A percentile compares a stretch with the other conserved stretches of the same genome.
Evolutionary conservation across 2,113 vertebrate species (phyloP).

Genomic region (Siniperca knerii): DNA sequence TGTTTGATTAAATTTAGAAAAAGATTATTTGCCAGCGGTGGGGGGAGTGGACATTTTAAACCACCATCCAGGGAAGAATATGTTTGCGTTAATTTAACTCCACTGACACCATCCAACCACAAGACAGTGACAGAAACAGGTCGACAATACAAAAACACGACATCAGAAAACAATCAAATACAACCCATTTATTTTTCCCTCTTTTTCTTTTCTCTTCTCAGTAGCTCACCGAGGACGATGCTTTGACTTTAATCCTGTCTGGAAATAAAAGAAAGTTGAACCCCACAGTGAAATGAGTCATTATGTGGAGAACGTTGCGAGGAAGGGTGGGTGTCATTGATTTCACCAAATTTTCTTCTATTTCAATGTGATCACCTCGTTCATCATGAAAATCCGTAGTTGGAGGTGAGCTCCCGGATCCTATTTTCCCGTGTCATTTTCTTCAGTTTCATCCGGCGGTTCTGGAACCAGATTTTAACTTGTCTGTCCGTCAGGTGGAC

Average conservation of each 20-base stretch:
- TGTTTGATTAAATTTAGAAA: slow-evolving; percentile 29
- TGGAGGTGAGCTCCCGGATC: slow-evolving; percentile 97
- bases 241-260: slow-evolving; percentile 28
- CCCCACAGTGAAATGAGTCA: slow-evolving; percentile 62
- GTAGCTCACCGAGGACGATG: slow-evolving; percentile 54
- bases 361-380: slow-evolving; percentile 43
- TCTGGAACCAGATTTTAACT: slow-evolving; percentile 99
- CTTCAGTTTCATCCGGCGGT: slow-evolving; percentile 99
- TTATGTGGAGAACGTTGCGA: slow-evolving; percentile 26
- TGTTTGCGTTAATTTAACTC: slow-evolving; percentile 44
- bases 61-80: neutral
- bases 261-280: slow-evolving; percentile 46
- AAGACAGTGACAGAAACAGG: slow-evolving; percentile 56
- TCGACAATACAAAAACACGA: slow-evolving; percentile 61
- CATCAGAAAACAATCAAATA: slow-evolving; percentile 43
- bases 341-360: slow-evolving; percentile 29
- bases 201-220: slow-evolving; percentile 40
- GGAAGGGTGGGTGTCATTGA: slow-evolving; percentile 15
- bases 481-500: slow-evolving; percentile 99
- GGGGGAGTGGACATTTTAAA: neutral
- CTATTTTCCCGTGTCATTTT: slow-evolving; percentile 99
- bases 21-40: neutral
- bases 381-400: slow-evolving; percentile 97
- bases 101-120: slow-evolving; percentile 58
- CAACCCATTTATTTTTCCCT: slow-evolving; percentile 19